Percentiles rank a stretch among this genome's conserved stretches.
phyloP scores from a whole-genome alignment of 2,113 vertebrate genomes.

The Atlantisia rogersi region DNA sequence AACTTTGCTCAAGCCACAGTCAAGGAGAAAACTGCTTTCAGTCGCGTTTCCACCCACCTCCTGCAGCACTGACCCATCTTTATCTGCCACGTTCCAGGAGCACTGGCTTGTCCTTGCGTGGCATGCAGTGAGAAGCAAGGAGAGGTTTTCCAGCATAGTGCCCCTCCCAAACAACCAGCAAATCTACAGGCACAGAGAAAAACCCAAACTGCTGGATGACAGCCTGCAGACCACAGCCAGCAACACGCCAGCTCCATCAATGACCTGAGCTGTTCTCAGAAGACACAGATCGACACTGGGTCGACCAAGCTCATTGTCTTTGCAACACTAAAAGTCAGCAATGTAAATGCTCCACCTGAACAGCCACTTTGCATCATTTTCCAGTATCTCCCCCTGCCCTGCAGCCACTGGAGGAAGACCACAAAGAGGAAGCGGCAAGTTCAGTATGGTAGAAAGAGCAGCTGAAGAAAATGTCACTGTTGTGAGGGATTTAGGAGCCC shows the following conservation, averaged over 20 bases:
- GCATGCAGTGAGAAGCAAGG: neutral
- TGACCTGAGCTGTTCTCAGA: neutral
- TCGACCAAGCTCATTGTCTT: neutral
- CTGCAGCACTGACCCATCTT: neutral
- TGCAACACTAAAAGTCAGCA: neutral
- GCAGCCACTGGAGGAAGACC: neutral
- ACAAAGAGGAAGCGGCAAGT: neutral
- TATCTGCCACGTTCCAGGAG: neutral
- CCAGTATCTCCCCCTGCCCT: neutral
- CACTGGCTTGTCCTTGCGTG: neutral
- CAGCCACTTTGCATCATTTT: neutral
- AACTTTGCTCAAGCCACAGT: neutral
- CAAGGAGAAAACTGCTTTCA: neutral
- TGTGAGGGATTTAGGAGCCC: neutral
- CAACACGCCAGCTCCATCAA: neutral
- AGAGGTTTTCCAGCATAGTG: neutral
- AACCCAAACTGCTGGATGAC: neutral
- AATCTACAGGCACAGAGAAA: neutral
- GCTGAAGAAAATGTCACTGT: neutral
- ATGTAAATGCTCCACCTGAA: neutral
- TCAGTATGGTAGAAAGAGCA: neutral
- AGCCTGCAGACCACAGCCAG: neutral
- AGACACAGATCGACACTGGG: neutral
- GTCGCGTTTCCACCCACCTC: neutral
- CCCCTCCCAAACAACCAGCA: neutral